phyloP scores from a whole-genome alignment of 2,797 vertebrate species.

The Masticophis lateralis region DNA sequence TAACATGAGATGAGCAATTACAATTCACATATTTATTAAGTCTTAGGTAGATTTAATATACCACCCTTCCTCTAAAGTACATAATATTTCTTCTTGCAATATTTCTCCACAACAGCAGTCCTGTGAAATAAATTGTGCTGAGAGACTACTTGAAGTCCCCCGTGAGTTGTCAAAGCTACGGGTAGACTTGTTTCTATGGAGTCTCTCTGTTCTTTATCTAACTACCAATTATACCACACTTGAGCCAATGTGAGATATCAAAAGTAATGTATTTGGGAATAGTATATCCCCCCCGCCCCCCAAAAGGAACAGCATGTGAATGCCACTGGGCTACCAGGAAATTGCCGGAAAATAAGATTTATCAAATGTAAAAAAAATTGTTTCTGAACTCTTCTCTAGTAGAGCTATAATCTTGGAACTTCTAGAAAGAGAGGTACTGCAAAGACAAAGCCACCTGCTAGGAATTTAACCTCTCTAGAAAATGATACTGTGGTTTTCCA shows the following conservation, averaged over 20 bases:
- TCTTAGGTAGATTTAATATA: neutral
- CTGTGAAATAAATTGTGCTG: neutral
- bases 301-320: neutral
- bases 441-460: neutral
- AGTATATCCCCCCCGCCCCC: neutral
- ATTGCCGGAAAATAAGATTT: neutral
- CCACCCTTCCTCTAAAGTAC: neutral
- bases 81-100: neutral
- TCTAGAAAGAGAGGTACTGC: neutral
- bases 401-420: neutral
- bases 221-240: neutral
- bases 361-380: neutral
- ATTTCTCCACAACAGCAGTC: neutral
- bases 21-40: neutral
- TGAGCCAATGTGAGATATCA: neutral
- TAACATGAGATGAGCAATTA: neutral
- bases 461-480: conserved; percentile 34
- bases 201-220: neutral
- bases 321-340: neutral
- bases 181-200: neutral
- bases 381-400: neutral
- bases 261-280: neutral
- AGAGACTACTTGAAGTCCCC: neutral
- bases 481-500: conserved; percentile 98
- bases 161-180: neutral